Percentiles rank a stretch among this genome's conserved stretches.
Evolutionary conservation across 2,888 invertebrate species (phyloP).

Genomic region (Scotopteryx bipunctaria): DNA sequence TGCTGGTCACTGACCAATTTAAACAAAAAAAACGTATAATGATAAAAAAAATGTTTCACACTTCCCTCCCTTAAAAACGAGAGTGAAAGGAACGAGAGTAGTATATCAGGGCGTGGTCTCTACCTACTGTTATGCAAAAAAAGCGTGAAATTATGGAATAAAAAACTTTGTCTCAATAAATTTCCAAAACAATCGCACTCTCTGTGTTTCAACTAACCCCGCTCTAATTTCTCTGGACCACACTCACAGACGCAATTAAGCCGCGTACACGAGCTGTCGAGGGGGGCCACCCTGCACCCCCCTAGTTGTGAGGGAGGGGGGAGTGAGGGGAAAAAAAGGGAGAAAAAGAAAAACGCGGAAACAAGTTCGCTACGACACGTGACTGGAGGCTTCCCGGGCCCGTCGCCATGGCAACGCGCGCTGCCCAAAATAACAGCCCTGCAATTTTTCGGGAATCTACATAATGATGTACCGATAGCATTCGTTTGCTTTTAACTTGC

Average conservation of each 20-base stretch:
- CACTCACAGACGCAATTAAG: conserved; percentile 84
- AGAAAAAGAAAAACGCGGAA: conserved; percentile 78
- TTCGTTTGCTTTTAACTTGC: not conserved
- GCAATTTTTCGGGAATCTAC: conserved; percentile 40
- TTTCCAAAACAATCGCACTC: conserved; percentile 46
- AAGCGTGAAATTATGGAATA: too few relatives aligned
- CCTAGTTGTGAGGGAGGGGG: conserved; percentile 43
- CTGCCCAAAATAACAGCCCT: conserved; percentile 42
- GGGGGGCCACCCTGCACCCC: conserved; percentile 49
- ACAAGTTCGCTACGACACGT: conserved; percentile 80
- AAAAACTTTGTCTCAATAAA: not conserved
- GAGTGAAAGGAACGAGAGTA: too few relatives aligned
- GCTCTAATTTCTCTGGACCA: conserved; percentile 82
- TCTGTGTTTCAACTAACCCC: conserved; percentile 55
- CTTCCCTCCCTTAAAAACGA: too few relatives aligned
- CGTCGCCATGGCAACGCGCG: conserved; percentile 70
- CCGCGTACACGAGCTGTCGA: conserved; percentile 76
- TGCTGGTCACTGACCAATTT: too few relatives aligned
- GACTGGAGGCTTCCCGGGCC: conserved; percentile 79
- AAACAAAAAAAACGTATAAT: too few relatives aligned
- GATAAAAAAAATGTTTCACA: too few relatives aligned
- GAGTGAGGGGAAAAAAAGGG: conserved; percentile 67
- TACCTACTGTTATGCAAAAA: too few relatives aligned
- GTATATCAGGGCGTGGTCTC: too few relatives aligned
- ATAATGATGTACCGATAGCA: conserved; percentile 28